Evolutionary conservation across 2,113 vertebrate species (phyloP).

Genomic region (Pseudopodoces humilis): DNA sequence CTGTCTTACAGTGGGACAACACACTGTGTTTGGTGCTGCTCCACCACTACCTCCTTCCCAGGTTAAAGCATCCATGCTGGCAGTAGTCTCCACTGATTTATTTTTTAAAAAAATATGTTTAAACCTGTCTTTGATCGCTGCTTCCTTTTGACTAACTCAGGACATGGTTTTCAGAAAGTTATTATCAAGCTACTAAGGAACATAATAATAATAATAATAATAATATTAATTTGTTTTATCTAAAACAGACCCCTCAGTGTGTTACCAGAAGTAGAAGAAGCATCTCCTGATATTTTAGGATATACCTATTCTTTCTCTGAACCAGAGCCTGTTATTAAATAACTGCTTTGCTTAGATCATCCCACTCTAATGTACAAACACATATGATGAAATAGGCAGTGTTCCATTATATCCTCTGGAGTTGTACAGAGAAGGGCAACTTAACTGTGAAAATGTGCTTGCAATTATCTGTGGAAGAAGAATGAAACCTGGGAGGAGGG

Average conservation of each 20-base stretch:
- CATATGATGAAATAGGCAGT: not conserved
- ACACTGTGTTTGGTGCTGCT: not conserved
- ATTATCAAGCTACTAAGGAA: not conserved
- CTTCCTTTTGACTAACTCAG: not conserved
- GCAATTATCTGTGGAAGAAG: slow-evolving; percentile 62
- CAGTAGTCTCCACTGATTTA: not conserved
- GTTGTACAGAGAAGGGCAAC: slow-evolving; percentile 15
- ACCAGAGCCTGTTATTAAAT: not conserved
- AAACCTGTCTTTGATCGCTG: not conserved
- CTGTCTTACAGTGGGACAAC: not conserved
- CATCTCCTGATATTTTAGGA: not conserved
- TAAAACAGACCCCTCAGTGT: not conserved
- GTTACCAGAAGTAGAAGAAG: not conserved
- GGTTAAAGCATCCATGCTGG: not conserved
- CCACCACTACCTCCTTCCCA: not conserved
- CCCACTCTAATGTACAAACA: not conserved
- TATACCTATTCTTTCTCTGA: not conserved
- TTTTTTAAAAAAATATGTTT: not conserved
- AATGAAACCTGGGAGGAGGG: slow-evolving; percentile 68
- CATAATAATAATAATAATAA: too few species aligned
- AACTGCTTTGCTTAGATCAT: not conserved
- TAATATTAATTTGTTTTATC: not conserved
- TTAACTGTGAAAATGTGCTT: slow-evolving; percentile 62
- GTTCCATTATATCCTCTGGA: not conserved
- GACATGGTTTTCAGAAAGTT: not conserved